A percentile compares a stretch with the other conserved stretches of the same genome.
Conservation (phyloP, 1,140 invertebrate species). For the Drosophila paulistorum region DNA sequence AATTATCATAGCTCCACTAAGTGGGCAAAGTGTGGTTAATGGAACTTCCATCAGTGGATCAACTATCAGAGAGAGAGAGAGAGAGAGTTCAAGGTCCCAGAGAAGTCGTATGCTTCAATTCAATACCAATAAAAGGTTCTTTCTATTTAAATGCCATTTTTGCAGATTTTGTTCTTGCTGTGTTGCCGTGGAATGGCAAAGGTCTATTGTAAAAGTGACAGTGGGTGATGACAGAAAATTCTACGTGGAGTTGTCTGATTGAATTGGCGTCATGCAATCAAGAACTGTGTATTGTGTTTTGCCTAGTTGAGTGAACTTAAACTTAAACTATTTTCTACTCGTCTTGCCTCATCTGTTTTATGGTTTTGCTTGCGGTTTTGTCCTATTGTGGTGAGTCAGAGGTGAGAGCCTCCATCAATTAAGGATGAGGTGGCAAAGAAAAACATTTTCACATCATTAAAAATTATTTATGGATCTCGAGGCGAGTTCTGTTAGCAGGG, state of each 20-base stretch:
- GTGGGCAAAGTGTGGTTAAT: slow-evolving; percentile 14
- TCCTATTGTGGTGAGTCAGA: slow-evolving; percentile 4
- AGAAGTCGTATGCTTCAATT: neutral
- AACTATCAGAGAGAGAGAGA: neutral
- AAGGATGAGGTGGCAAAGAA: slow-evolving; percentile 41
- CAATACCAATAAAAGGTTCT: neutral
- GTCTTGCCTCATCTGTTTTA: slow-evolving; percentile 27
- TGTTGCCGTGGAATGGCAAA: slow-evolving; percentile 31
- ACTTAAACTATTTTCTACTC: neutral
- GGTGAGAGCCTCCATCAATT: slow-evolving; percentile 44
- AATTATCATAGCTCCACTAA: slow-evolving; percentile 32
- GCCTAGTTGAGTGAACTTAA: neutral
- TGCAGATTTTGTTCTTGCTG: neutral
- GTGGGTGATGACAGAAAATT: neutral
- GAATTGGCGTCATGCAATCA: slow-evolving; percentile 35
- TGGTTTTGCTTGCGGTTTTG: slow-evolving; percentile 18
- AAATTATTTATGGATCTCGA: slow-evolving; percentile 58
- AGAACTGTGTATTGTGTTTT: slow-evolving; percentile 5
- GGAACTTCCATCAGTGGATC: neutral
- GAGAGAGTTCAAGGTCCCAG: slow-evolving; percentile 47
- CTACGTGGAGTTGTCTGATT: slow-evolving; percentile 25
- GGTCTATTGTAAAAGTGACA: neutral
- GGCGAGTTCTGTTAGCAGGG: slow-evolving; percentile 38
- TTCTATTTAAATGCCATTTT: slow-evolving; percentile 33
- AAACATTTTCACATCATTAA: slow-evolving; percentile 64